Percentiles rank a stretch among this genome's conserved stretches.
Conservation (phyloP, 2,888 invertebrate genomes). For the Diarsia brunnea region DNA sequence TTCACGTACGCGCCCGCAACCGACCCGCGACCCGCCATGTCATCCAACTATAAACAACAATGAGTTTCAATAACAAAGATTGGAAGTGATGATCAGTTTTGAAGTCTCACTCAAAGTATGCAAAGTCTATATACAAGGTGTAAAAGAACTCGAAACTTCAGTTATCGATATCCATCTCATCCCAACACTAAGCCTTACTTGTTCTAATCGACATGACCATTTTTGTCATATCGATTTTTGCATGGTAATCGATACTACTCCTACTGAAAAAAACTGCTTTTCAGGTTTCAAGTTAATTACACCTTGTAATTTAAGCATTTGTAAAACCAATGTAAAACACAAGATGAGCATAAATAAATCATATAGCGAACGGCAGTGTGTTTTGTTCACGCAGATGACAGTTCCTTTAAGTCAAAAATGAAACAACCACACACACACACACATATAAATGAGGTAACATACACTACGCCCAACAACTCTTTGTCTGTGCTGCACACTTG, state of each 20-base stretch:
- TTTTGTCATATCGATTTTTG: neutral
- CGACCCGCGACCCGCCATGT: constrained; percentile 72
- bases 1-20: constrained; percentile 88
- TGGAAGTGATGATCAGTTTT: neutral
- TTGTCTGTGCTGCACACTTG: constrained; percentile 87
- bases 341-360: constrained; percentile 24
- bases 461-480: constrained; percentile 79
- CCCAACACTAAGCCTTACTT: neutral
- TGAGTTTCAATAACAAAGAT: neutral
- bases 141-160: constrained; percentile 15
- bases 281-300: neutral
- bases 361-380: constrained; percentile 16
- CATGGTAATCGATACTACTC: neutral
- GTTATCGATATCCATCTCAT: neutral
- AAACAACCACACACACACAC: constrained; percentile 38
- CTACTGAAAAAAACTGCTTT: neutral
- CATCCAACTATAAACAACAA: constrained; percentile 82
- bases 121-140: constrained; percentile 19
- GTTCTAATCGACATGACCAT: neutral
- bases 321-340: neutral
- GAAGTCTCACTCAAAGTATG: constrained; percentile 17
- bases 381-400: constrained; percentile 42
- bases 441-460: constrained; percentile 37
- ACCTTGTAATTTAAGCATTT: constrained; percentile 21
- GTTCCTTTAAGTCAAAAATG: constrained; percentile 33